phyloP scores from a whole-genome alignment of 92 coral and sea anemone species.

The Epizoanthus scotinus region DNA sequence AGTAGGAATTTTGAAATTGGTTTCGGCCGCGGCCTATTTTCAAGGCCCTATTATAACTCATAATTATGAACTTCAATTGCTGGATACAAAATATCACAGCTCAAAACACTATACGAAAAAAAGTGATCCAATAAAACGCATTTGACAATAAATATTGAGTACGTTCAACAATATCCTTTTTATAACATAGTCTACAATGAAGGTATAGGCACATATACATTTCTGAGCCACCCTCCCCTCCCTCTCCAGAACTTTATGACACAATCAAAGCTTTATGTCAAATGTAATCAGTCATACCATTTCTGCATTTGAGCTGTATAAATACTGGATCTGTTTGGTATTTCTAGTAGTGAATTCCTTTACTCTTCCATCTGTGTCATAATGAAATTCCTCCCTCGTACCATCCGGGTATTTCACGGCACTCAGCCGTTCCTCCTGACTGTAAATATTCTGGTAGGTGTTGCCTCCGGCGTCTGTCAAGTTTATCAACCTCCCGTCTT shows the following conservation, averaged over 20 bases:
- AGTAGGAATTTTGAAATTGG: no score
- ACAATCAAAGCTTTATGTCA: no score
- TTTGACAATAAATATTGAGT: no score
- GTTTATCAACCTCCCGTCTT: conserved; percentile 50
- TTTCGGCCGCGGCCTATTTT: no score
- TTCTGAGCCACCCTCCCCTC: no score
- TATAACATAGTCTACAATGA: neutral
- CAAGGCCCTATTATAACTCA: no score
- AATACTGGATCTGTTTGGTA: conserved; percentile 50
- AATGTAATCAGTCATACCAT: conserved; percentile 56
- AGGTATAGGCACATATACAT: no score
- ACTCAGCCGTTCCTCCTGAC: conserved; percentile 24
- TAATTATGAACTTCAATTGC: no score
- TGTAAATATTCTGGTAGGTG: conserved; percentile 56
- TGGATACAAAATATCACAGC: no score
- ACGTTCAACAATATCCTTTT: neutral
- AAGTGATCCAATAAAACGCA: no score
- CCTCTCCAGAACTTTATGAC: no score
- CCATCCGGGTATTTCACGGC: conserved; percentile 69
- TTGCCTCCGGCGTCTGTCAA: conserved; percentile 66
- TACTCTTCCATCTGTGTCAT: conserved; percentile 44
- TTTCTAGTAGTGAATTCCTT: conserved; percentile 53
- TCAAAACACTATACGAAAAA: no score
- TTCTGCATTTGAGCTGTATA: conserved; percentile 47
- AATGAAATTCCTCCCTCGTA: conserved; percentile 44